Base-by-base conservation (phyloP, 1,140 invertebrate species). In the Frieseomelitta varia region DNA sequence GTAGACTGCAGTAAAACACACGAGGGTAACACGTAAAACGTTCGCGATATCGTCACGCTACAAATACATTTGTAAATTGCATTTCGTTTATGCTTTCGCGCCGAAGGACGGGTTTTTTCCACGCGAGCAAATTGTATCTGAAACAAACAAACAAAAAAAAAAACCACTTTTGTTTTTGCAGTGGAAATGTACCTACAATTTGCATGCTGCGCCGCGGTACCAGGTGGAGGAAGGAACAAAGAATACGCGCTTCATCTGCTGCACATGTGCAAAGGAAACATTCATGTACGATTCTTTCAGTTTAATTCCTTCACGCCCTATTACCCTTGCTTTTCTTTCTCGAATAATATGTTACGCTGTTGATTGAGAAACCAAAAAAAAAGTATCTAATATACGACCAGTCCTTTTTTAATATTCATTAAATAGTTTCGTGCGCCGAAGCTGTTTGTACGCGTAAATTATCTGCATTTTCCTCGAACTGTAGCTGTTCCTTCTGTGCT, bases 161-260 rank as follows among this genome's bases (percentile, higher is more conserved):
- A 39, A 39, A 39, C 4, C 6, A 34, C 19, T 55, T 72, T 34
- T 72, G 81, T n/a, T 69, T 61, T 95, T 95, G 27, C 95, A 97
- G 97, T 97, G 89, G 96, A 97, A 90, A 97, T 97, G 96, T 98
- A 97, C 95, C 96, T 99, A 95, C 98, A 99, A 92, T 97, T 99
- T 92, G 98, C 98, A 39, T 98, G 98, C 95, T 98, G 98, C 92
- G 97, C 98, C 76, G 97, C 97, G 81, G 97, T 98, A 87, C 97
- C 97, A 55, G 97, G 98, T 79, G 98, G 98, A 87, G 98, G 98
- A 81, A 97, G 98, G 92, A 99, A 99, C 94, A 98, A 98, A 91
- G 99, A 99, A 94, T 98, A 98, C 92, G 99, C 99, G 84, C 96
- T 99, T 86, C 98, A 99, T 93, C 95, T 99, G 67, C 95, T 99